Percentiles rank a stretch among this genome's conserved stretches.
Evolutionary conservation across 2,113 vertebrate genomes (phyloP).

Genomic region (Oreamnos americanus): DNA sequence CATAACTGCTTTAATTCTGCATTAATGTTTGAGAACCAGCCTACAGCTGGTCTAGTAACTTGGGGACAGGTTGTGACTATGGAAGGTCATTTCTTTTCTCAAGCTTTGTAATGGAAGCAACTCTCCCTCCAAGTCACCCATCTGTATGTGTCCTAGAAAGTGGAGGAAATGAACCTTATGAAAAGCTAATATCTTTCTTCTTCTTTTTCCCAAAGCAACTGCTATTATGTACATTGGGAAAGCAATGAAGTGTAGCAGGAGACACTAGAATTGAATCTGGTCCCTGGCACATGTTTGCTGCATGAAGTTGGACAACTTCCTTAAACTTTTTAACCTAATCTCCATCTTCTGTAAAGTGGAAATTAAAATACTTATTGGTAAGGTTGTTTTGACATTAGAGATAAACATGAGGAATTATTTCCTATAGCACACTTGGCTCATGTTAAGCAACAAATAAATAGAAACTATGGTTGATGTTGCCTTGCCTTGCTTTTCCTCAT

Average conservation of each 20-base stretch:
- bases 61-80: neutral
- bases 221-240: neutral
- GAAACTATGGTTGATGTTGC: neutral
- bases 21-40: neutral
- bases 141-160: neutral
- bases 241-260: neutral
- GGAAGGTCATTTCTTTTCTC: neutral
- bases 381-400: neutral
- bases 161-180: constrained; percentile 2
- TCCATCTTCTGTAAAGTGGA: constrained; percentile 9
- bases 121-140: neutral
- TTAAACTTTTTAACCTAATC: neutral
- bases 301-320: neutral
- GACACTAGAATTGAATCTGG: neutral
- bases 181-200: neutral
- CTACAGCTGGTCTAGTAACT: neutral
- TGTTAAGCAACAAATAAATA: neutral
- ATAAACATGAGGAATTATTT: neutral
- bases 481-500: neutral
- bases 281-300: neutral
- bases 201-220: neutral
- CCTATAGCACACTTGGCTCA: neutral
- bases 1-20: neutral
- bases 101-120: neutral
- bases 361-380: neutral